Evolutionary conservation across 2,113 vertebrate genomes (phyloP), one percentile per base, ranked within the genome.

Genomic region (Atlantisia rogersi): DNA sequence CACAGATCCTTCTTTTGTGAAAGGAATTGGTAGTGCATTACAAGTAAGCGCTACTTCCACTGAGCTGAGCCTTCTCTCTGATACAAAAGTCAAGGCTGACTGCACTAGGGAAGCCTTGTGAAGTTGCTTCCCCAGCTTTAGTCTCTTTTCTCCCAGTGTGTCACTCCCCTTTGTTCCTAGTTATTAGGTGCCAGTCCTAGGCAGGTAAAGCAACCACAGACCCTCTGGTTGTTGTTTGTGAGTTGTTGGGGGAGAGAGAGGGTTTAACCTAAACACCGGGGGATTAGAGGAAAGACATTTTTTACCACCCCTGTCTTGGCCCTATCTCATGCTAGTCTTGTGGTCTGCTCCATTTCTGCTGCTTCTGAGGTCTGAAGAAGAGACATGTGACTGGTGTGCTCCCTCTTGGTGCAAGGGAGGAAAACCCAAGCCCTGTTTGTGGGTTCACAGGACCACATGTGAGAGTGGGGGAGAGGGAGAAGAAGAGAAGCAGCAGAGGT

Each of bases 371-470:
- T 79, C 5, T 80, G 67, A 16, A 69, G 44, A 52, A 73, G 11
- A 60, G 35, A 59, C 9, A 32, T 3, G 29, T 50, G 24, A 6
- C 39, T 71, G 7, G 7, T 17, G 9, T 81, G 16, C 73, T 53
- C 40, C 25, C 10, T 35, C 13, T 59, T 0, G 0, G 31, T 6
- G 5, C 1, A 1, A 56, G 9, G 20, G 10, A 63, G 18, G 19
- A 55, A 77, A 32, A 65, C 10, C 5, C n/a, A 28, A 68, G 12
- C 12, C 11, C 8, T 46, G 8, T 73, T 60, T 1, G 0, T 64
- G 28, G 15, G 13, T 55, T 52, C 18, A 16, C 1, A 55, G 63
- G 8, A 63, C 9, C 31, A 65, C 21, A 11, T 14, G 8, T 50
- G n/a, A 4, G 15, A 90, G 12, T 9, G 3, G 8, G 4, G 22